A percentile compares a stretch with the other conserved stretches of the same genome.
Evolutionary conservation across 2,888 invertebrate genomes (phyloP).

Genomic region (Nebria brevicollis): DNA sequence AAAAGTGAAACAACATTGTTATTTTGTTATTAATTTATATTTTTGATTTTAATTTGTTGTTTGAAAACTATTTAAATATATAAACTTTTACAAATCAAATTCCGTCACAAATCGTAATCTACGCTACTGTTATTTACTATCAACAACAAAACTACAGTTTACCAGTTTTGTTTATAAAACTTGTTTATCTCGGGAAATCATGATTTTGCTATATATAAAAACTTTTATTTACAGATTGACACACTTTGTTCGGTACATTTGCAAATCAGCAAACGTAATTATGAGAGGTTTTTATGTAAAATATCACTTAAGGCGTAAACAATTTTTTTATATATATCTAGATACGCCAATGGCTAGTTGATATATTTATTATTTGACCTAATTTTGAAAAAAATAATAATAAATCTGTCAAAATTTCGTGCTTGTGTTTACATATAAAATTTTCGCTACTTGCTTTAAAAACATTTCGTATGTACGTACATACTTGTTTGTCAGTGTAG

Average conservation of each 20-base stretch:
- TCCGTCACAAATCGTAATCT: background rate
- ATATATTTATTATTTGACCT: background rate
- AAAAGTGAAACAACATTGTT: no score
- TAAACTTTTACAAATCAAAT: no score
- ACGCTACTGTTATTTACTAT: background rate
- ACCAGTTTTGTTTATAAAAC: background rate
- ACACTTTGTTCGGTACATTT: slow-evolving; percentile 9
- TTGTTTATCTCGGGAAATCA: background rate
- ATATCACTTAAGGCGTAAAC: background rate
- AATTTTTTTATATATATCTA: background rate
- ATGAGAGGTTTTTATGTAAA: background rate
- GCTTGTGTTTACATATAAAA: background rate
- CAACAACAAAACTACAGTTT: background rate
- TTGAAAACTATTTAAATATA: no score
- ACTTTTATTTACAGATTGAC: slow-evolving; percentile 11
- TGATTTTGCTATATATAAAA: background rate
- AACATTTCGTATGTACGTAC: background rate
- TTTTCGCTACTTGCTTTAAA: background rate
- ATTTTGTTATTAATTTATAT: no score
- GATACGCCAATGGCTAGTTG: background rate
- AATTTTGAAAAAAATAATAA: background rate
- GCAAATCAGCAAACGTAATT: background rate
- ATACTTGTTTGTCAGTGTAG: background rate
- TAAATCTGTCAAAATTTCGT: background rate
- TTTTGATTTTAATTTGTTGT: no score